phyloP scores from a whole-genome alignment of 2,888 invertebrate genomes.

The Lepeophtheirus nordmannii region DNA sequence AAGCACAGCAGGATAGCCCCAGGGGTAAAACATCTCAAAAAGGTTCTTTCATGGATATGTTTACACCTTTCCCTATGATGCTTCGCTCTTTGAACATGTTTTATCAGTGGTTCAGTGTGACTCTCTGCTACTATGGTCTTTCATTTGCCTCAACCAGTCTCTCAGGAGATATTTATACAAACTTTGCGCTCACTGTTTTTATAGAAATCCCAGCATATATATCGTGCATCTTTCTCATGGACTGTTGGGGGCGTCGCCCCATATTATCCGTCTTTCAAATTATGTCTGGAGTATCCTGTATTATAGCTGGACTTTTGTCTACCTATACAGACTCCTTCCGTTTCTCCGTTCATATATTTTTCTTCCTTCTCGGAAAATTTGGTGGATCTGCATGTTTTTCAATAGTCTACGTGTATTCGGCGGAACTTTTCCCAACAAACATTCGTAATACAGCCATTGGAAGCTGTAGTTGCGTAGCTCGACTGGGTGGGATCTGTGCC shows the following conservation, averaged over 20 bases:
- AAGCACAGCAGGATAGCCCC: neutral
- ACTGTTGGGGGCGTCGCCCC: conserved; percentile 48
- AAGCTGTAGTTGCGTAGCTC: conserved; percentile 61
- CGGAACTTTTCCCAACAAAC: conserved; percentile 78
- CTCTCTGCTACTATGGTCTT: conserved; percentile 25
- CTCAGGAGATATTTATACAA: conserved; percentile 20
- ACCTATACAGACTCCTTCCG: neutral
- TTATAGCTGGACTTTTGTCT: conserved; percentile 11
- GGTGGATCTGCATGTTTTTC: conserved; percentile 69
- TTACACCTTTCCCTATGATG: conserved; percentile 2
- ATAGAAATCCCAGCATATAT: conserved; percentile 43
- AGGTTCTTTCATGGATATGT: conserved; percentile 12
- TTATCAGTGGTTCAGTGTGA: conserved; percentile 24
- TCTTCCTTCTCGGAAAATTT: conserved; percentile 58
- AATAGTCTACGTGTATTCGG: conserved; percentile 71
- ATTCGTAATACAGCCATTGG: conserved; percentile 73
- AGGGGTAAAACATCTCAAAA: neutral
- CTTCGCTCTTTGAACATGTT: conserved; percentile 21
- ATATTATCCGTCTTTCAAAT: conserved; percentile 40
- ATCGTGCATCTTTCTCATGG: conserved; percentile 48
- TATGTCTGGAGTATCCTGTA: conserved; percentile 20
- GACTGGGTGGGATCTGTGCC: conserved; percentile 67
- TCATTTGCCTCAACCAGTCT: conserved; percentile 21
- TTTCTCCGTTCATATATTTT: conserved; percentile 35
- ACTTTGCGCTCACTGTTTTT: conserved; percentile 27